Evolutionary conservation across 2,797 vertebrate species (phyloP).

Genomic region (Muscicapa comitata): DNA sequence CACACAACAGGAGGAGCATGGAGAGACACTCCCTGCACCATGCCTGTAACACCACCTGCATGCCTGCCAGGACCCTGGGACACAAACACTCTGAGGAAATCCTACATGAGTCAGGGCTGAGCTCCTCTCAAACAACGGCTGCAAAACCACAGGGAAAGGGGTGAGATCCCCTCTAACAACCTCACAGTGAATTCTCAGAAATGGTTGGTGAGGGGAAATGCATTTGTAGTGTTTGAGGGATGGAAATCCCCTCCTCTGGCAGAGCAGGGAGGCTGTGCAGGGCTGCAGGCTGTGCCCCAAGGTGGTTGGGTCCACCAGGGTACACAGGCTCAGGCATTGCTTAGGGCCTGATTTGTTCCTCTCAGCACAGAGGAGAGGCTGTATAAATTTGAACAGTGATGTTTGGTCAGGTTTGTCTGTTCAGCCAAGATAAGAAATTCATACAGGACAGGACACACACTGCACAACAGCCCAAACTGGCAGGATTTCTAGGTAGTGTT

Average conservation of each 20-base stretch:
- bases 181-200: background rate
- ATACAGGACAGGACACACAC: fast-evolving
- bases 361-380: background rate
- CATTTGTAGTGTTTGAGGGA: background rate
- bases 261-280: background rate
- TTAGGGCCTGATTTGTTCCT: background rate
- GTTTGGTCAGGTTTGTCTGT: background rate
- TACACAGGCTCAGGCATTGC: background rate
- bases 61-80: background rate
- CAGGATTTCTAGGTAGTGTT: background rate
- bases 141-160: background rate
- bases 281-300: background rate
- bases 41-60: background rate
- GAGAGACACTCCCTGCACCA: background rate
- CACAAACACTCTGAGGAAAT: background rate
- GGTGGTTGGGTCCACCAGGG: background rate
- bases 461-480: background rate
- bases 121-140: background rate
- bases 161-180: background rate
- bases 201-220: background rate
- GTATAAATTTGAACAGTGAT: background rate
- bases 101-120: background rate
- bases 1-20: background rate
- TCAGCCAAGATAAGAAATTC: background rate
- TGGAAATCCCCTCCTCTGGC: background rate